Conservation (phyloP, 2,888 invertebrate species). For the Nineta flava region DNA sequence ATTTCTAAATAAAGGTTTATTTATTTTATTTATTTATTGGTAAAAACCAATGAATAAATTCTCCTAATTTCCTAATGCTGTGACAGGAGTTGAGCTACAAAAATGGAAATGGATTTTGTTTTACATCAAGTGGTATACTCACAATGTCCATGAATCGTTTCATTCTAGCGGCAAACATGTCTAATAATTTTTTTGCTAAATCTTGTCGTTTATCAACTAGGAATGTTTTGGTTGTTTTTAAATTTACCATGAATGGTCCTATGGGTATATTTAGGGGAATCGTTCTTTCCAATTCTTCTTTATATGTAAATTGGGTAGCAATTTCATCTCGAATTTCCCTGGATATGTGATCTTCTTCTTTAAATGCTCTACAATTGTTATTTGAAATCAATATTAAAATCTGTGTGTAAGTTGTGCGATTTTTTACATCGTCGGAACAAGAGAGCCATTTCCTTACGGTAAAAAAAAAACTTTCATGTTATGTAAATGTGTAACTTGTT, state of each 20-base stretch:
- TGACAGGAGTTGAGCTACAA: too few relatives aligned
- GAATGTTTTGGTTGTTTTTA: conserved; percentile 46
- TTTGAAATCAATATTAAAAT: too few relatives aligned
- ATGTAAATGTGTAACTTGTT: too few relatives aligned
- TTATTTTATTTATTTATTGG: too few relatives aligned
- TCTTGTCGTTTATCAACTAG: conserved; percentile 56
- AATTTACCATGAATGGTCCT: conserved; percentile 59
- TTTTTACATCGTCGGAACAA: too few relatives aligned
- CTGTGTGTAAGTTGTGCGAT: too few relatives aligned
- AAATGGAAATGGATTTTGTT: too few relatives aligned
- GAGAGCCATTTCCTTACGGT: too few relatives aligned
- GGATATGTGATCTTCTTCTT: conserved; percentile 45
- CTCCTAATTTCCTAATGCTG: too few relatives aligned
- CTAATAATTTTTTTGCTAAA: conserved; percentile 48
- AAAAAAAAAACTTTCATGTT: too few relatives aligned
- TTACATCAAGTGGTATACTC: conserved; percentile 9
- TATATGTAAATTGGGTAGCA: conserved; percentile 46
- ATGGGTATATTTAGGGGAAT: conserved; percentile 58
- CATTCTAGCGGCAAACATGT: conserved; percentile 54
- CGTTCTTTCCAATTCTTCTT: conserved; percentile 43
- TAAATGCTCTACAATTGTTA: conserved; percentile 28
- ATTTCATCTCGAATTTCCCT: conserved; percentile 58
- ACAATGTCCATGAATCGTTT: conserved; percentile 46
- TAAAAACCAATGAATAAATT: too few relatives aligned
- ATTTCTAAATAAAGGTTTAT: too few relatives aligned